These are phyloP conservation scores for Actias luna DNA, from an alignment of 2,888 invertebrate genomes.

Conservation along the genomic window DNA sequence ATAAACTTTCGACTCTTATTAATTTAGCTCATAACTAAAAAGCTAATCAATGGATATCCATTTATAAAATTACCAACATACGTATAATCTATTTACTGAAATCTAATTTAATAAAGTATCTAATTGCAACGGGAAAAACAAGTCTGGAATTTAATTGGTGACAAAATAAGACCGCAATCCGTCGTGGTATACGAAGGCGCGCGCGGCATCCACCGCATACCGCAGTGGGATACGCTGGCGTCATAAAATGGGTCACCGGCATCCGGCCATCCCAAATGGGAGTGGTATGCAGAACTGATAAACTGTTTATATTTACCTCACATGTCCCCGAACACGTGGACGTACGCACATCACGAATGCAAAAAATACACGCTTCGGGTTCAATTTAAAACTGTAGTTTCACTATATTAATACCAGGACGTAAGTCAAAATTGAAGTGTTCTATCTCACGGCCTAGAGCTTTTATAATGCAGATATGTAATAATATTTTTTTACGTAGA, in stretches of 20 bases:
- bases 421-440: not conserved
- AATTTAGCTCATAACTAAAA: too few relatives aligned
- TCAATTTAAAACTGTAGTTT: not conserved
- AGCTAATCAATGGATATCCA: too few relatives aligned
- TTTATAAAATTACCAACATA: too few relatives aligned
- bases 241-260: slow-evolving; percentile 44
- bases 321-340: slow-evolving; percentile 6
- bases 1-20: too few relatives aligned
- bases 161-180: slow-evolving; percentile 7
- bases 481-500: too few relatives aligned
- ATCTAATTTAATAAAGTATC: not conserved
- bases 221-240: slow-evolving; percentile 16
- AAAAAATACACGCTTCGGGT: not conserved
- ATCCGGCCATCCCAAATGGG: slow-evolving; percentile 32
- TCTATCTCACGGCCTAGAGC: too few relatives aligned
- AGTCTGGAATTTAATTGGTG: not conserved
- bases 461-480: too few relatives aligned
- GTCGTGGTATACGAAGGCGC: not conserved
- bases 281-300: slow-evolving; percentile 37
- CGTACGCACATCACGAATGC: not conserved
- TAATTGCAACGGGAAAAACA: not conserved
- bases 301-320: slow-evolving; percentile 41
- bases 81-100: not conserved
- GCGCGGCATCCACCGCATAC: slow-evolving; percentile 15
- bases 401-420: not conserved